Evolutionary conservation across 1,140 invertebrate genomes (phyloP).

Genomic region (Papilio glaucus): DNA sequence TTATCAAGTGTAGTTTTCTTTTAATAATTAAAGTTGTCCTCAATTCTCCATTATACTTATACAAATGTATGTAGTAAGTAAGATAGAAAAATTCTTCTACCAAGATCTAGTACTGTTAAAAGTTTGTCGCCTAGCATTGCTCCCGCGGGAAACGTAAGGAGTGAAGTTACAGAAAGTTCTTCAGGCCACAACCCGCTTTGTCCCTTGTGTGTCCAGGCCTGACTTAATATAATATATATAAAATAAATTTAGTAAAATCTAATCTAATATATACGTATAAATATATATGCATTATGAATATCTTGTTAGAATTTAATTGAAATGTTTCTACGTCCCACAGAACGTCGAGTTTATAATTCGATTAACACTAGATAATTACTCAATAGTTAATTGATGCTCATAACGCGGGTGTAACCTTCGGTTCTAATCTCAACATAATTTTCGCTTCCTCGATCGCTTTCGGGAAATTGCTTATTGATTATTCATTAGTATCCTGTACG

Average conservation of each 20-base stretch:
- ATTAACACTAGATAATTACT: slow-evolving; percentile 23
- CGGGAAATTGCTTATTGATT: slow-evolving; percentile 26
- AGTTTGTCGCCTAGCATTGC: neutral
- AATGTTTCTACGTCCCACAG: neutral
- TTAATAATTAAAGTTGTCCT: too few relatives aligned
- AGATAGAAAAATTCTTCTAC: neutral
- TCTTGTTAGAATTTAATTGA: slow-evolving; percentile 3
- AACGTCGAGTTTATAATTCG: slow-evolving; percentile 19
- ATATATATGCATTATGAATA: neutral
- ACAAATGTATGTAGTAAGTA: too few relatives aligned
- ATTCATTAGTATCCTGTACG: slow-evolving; percentile 12
- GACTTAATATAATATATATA: too few relatives aligned
- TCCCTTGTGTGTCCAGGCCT: neutral
- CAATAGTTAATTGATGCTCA: slow-evolving; percentile 27
- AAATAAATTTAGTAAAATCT: too few relatives aligned
- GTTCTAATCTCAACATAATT: slow-evolving; percentile 17
- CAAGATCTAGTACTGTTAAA: neutral
- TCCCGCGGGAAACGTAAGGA: neutral
- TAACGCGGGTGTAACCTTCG: slow-evolving; percentile 19
- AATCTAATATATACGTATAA: too few relatives aligned
- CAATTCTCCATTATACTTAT: too few relatives aligned
- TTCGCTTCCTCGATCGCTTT: slow-evolving; percentile 22
- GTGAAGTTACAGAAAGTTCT: neutral
- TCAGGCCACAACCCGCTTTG: neutral
- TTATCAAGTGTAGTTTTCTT: too few relatives aligned